Evolutionary conservation across 2,888 invertebrate genomes (phyloP), one percentile per base, ranked within the genome.

Genomic region (Dione vanillae): DNA sequence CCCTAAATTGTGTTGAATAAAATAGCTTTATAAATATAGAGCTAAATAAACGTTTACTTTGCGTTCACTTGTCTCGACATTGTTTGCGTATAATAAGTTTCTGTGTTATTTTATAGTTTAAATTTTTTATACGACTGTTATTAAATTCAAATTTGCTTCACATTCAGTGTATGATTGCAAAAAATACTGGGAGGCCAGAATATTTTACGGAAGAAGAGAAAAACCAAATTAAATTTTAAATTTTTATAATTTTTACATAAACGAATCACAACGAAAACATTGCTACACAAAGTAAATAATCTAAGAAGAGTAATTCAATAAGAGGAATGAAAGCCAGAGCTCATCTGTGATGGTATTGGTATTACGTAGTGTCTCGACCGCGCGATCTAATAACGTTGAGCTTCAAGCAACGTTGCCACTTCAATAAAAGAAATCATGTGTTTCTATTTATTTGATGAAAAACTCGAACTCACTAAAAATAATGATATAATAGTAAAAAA

Each of bases 1-100:
- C 27, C 14, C 27, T 61, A 45, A 45, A 27, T 61, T 35, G 61
- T n/a, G 27, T 27, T 35, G 7, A 27, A 61, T 61, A 61, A 61
- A 61, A 45, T 35, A 27, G 11, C 1, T 27, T 61, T 45, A n/a
- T 45, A 16, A 54, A n/a, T 0, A 9, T 61, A 16, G 16, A 43
- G 11, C 1, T n/a, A 37, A n/a, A 37, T 37, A 10, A 37, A 10
- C 8, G 11, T n/a, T 11, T 20, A 20, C 16, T 49, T 16, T n/a
- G 19, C 9, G 16, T 19, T 16, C 1, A 8, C 9, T 49, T 10
- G 16, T 19, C 16, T 49, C 2, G 9, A 16, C 14, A 40, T 7
- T 40, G 8, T 40, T 40, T 8, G 11, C 40, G 11, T 8, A n/a
- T 47, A 16, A 47, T 0, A 1, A n/a, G 7, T 47, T 47, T 47